phyloP scores from a whole-genome alignment of 2,888 invertebrate genomes.

The Leptinotarsa rubiginosa region DNA sequence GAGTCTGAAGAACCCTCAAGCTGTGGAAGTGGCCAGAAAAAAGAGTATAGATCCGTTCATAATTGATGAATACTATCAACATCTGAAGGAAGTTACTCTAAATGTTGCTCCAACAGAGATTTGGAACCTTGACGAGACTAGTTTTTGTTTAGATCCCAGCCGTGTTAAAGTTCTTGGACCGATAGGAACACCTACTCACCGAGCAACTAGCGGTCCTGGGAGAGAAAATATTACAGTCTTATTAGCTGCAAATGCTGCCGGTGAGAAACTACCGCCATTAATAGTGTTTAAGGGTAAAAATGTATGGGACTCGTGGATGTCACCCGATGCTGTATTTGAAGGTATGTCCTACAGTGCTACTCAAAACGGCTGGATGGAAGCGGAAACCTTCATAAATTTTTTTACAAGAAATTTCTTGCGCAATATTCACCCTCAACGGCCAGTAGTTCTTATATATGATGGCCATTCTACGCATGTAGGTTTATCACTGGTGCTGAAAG shows the following conservation, averaged over 20 bases:
- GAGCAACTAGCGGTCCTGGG: constrained; percentile 26
- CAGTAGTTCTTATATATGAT: constrained; percentile 50
- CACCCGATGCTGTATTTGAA: constrained; percentile 14
- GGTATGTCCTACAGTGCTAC: constrained; percentile 32
- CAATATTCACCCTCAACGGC: constrained; percentile 46
- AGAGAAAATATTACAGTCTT: constrained; percentile 24
- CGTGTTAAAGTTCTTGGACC: constrained; percentile 29
- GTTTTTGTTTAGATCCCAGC: constrained; percentile 40
- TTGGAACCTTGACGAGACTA: constrained; percentile 41
- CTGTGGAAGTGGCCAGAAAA: constrained; percentile 27
- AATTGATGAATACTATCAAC: constrained; percentile 28
- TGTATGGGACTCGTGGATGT: constrained; percentile 22
- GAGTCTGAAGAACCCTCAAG: constrained; percentile 44
- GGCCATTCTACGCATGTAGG: constrained; percentile 55
- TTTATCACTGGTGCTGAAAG: constrained; percentile 28
- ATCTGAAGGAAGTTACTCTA: constrained; percentile 22
- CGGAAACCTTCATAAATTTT: constrained; percentile 54
- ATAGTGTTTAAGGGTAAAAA: constrained; percentile 30
- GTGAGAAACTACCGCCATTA: constrained; percentile 16
- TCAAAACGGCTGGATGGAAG: constrained; percentile 27
- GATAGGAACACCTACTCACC: constrained; percentile 20
- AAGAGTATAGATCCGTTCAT: constrained; percentile 30
- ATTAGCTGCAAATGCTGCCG: constrained; percentile 18
- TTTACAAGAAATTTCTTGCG: constrained; percentile 54
- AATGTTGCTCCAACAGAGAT: constrained; percentile 20